Conservation (phyloP, 2,888 invertebrate species). For the Athetis lepigone region DNA sequence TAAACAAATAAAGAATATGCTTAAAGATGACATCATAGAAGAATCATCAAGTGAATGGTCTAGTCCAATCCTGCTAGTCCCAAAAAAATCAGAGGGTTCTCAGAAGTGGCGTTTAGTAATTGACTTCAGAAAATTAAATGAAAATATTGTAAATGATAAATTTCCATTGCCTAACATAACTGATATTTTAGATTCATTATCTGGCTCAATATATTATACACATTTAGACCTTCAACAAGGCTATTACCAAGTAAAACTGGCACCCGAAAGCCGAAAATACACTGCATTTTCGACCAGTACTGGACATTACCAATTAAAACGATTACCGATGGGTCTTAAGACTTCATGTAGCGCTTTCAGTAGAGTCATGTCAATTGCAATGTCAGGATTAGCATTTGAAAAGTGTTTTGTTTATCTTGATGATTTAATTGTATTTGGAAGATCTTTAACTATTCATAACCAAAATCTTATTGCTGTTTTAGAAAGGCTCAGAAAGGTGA, state of each 20-base stretch:
- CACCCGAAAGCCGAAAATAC: not conserved
- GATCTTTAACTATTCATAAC: constrained; percentile 2
- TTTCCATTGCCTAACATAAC: constrained; percentile 7
- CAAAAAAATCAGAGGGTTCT: constrained; percentile 1
- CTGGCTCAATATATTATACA: constrained; percentile 1
- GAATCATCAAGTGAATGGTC: constrained; percentile 14
- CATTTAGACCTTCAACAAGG: constrained; percentile 17
- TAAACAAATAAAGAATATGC: no score
- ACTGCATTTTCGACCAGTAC: constrained; percentile 4
- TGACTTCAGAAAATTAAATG: not conserved
- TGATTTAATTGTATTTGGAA: not conserved
- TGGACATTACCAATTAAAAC: constrained; percentile 7
- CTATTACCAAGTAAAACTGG: constrained; percentile 6
- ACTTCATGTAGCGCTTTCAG: constrained; percentile 1
- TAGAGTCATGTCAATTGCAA: not conserved
- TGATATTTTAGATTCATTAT: constrained; percentile 7
- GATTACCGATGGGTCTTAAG: constrained; percentile 4
- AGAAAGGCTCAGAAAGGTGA: no score
- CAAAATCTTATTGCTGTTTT: not conserved
- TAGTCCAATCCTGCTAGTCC: constrained; percentile 1
- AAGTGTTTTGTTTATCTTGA: constrained; percentile 6
- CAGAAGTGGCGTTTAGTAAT: constrained; percentile 7
- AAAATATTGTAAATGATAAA: not conserved
- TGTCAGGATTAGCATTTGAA: not conserved
- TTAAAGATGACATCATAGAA: not conserved